A percentile compares a stretch with the other conserved stretches of the same genome.
Conservation (phyloP, 2,888 invertebrate species). For the Drosophila anomelani region DNA sequence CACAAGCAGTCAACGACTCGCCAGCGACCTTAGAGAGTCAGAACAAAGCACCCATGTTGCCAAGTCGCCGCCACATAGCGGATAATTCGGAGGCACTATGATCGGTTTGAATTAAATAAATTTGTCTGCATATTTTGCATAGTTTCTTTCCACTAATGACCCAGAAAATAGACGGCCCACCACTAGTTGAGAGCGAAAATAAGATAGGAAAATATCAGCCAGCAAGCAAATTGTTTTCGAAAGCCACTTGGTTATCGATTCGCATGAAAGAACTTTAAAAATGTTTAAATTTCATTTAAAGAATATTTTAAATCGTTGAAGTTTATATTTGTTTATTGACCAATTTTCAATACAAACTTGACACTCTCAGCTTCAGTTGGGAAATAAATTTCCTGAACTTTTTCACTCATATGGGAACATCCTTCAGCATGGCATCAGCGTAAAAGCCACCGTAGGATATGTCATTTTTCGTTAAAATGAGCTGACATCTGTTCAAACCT, state of each 20-base stretch:
- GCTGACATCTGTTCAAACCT: background rate
- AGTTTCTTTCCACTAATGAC: slow-evolving; percentile 66
- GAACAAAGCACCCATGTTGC: slow-evolving; percentile 25
- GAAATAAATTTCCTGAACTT: too few relatives aligned
- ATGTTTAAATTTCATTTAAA: background rate
- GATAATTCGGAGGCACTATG: slow-evolving; percentile 57
- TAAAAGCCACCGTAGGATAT: background rate
- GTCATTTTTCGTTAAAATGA: background rate
- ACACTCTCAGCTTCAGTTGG: too few relatives aligned
- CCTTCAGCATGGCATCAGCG: background rate
- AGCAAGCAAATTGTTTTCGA: slow-evolving; percentile 51
- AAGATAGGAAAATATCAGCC: too few relatives aligned
- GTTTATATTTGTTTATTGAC: too few relatives aligned
- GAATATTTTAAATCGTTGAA: too few relatives aligned
- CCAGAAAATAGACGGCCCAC: slow-evolving; percentile 62
- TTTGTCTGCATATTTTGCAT: slow-evolving; percentile 73
- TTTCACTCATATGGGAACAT: background rate
- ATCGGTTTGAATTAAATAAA: slow-evolving; percentile 68
- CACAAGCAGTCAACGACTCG: slow-evolving; percentile 45
- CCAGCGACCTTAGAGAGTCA: slow-evolving; percentile 52
- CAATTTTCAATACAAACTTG: too few relatives aligned
- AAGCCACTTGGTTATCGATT: slow-evolving; percentile 37
- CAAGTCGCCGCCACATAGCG: slow-evolving; percentile 25
- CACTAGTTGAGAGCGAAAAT: slow-evolving; percentile 34
- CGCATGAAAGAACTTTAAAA: background rate